These are phyloP conservation scores for Caranx melampygus DNA, from an alignment of 2,113 vertebrate genomes.

Conservation along the genomic window DNA sequence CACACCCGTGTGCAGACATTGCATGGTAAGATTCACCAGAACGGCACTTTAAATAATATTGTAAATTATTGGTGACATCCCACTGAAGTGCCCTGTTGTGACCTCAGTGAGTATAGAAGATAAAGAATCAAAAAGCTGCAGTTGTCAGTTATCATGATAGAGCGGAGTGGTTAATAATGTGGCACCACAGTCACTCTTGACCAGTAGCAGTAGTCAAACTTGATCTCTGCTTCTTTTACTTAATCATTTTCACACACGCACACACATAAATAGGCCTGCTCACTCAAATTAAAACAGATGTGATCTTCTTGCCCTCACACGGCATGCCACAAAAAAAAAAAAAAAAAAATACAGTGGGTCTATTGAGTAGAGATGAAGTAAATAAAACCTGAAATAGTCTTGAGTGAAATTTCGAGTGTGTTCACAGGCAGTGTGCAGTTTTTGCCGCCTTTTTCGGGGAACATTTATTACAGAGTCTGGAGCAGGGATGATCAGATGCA, in stretches of 20 bases:
- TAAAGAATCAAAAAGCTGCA: conserved; percentile 9
- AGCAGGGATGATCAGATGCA: conserved; percentile 23
- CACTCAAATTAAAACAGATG: conserved; percentile 43
- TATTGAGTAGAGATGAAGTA: neutral
- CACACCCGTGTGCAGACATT: no score
- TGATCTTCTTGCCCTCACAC: neutral
- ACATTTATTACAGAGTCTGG: neutral
- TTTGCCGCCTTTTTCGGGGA: neutral
- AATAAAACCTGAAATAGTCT: neutral
- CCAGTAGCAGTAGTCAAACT: conserved; percentile 35
- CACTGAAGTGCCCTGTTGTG: neutral
- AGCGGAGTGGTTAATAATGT: conserved; percentile 11
- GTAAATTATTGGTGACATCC: neutral
- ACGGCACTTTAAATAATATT: no score
- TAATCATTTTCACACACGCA: conserved; percentile 31
- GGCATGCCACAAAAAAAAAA: neutral
- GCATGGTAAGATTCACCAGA: no score
- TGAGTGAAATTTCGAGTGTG: conserved; percentile 15
- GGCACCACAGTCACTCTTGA: conserved; percentile 7
- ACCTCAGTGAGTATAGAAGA: neutral
- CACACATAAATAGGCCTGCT: neutral
- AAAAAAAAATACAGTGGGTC: neutral
- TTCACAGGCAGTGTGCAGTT: neutral
- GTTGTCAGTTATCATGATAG: neutral
- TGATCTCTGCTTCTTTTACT: conserved; percentile 28